Evolutionary conservation across 1,140 invertebrate species (phyloP), one percentile per base, ranked within the genome.

Genomic region (Zelostemma sp.): DNA sequence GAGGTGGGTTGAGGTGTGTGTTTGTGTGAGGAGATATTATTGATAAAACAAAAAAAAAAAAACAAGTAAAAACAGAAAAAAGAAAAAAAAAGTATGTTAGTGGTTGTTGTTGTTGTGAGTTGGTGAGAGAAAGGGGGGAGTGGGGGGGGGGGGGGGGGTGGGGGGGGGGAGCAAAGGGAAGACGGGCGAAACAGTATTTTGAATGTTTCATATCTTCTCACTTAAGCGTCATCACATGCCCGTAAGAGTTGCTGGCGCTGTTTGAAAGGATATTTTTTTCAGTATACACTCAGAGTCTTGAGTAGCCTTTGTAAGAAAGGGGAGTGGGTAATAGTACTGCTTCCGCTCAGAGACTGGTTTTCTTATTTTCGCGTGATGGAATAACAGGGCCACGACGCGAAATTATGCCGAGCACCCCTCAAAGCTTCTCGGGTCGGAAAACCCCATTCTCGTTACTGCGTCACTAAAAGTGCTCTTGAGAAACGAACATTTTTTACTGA

Each of bases 381-480:
- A 72, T 72, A 68, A 68, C 69, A 72, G 69, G 64, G 64, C 64
- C 64, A 72, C 60, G 64, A 72, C 60, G 69, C 64, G 45, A 72
- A 72, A 72, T 72, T 72, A 72, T 72, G 69, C 69, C 69, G 69
- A 72, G 69, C 64, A 65, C 64, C 69, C 69, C 69, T 72, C 69
- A 72, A 72, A 72, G 69, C 69, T 68, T 72, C 69, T 66, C 62
- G 41, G 63, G 59, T 72, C 56, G 69, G 58, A 63, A 72, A 72
- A 64, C 69, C 63, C 59, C 66, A 72, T 67, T 72, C 64, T 67
- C 69, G 69, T 72, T 72, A 72, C 64, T 68, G 64, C 69, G 69
- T 72, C 69, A 57, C 64, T 72, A 72, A 72, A 72, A 72, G 69
- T 72, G 64, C 69, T 72, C 64, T 72, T 25, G 64, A 68, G 69